Evolutionary conservation across 2,888 invertebrate genomes (phyloP).

Genomic region (Lamellibrachia satsuma): DNA sequence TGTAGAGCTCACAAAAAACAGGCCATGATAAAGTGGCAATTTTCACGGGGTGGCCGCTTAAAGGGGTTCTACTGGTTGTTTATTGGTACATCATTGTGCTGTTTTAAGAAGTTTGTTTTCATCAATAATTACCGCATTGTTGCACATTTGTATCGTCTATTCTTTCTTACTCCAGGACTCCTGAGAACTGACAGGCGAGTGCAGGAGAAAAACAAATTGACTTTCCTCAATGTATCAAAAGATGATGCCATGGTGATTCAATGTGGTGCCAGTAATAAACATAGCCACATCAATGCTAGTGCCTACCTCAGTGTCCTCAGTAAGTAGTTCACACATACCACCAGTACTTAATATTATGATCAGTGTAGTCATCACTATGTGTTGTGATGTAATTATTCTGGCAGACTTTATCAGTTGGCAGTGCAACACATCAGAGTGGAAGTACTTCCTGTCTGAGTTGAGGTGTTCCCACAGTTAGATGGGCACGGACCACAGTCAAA

Average conservation of each 20-base stretch:
- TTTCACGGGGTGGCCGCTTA: neutral
- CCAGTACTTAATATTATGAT: too few species aligned
- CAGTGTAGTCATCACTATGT: too few species aligned
- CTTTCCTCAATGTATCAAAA: slow-evolving; percentile 81
- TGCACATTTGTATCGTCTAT: neutral
- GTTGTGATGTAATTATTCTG: too few species aligned
- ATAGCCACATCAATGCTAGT: slow-evolving; percentile 97
- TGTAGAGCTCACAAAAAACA: neutral
- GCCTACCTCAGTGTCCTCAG: slow-evolving; percentile 94
- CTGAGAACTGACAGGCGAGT: slow-evolving; percentile 36
- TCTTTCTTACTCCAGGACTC: slow-evolving; percentile 27
- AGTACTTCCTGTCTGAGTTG: too few species aligned
- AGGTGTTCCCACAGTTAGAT: too few species aligned
- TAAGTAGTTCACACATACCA: slow-evolving; percentile 64
- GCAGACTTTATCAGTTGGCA: too few species aligned
- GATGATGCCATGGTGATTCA: slow-evolving; percentile 82
- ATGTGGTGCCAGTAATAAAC: slow-evolving; percentile 98
- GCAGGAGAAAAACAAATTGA: slow-evolving; percentile 73
- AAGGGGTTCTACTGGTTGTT: neutral
- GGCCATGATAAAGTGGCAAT: neutral
- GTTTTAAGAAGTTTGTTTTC: neutral
- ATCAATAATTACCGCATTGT: neutral
- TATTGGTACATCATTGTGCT: too few species aligned
- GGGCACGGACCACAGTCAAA: too few species aligned
- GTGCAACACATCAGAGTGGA: neutral